Conservation (phyloP, 2,797 vertebrate species). For the Petrocephalus sullivani region DNA sequence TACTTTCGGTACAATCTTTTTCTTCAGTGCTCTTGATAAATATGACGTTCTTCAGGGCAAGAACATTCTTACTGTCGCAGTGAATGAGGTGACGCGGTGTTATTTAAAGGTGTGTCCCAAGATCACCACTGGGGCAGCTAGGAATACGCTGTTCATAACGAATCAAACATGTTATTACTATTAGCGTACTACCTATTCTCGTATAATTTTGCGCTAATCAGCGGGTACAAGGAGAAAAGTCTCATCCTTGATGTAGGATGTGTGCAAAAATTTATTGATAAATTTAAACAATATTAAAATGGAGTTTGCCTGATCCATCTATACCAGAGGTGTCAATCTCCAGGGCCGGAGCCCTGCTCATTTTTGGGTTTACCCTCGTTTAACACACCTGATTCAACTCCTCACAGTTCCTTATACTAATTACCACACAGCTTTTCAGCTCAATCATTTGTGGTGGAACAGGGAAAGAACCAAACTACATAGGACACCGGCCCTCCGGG, state of each 20-base stretch:
- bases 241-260: background rate
- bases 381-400: too few relatives aligned
- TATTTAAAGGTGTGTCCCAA: background rate
- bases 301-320: background rate
- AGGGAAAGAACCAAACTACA: too few relatives aligned
- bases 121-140: background rate
- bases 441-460: too few relatives aligned
- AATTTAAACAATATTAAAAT: background rate
- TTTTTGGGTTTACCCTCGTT: too few relatives aligned
- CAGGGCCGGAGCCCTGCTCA: too few relatives aligned
- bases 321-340: too few relatives aligned
- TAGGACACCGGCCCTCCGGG: too few relatives aligned
- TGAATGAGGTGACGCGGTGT: background rate
- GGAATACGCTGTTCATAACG: background rate
- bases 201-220: background rate
- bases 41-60: too few relatives aligned
- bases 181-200: background rate
- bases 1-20: background rate
- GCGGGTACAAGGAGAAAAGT: background rate
- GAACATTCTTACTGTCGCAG: too few relatives aligned
- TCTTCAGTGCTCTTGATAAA: background rate
- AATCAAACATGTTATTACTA: background rate
- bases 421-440: too few relatives aligned
- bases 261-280: background rate
- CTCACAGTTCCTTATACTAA: too few relatives aligned